Conservation (phyloP, 2,888 invertebrate species). For the Keiferia lycopersicella region DNA sequence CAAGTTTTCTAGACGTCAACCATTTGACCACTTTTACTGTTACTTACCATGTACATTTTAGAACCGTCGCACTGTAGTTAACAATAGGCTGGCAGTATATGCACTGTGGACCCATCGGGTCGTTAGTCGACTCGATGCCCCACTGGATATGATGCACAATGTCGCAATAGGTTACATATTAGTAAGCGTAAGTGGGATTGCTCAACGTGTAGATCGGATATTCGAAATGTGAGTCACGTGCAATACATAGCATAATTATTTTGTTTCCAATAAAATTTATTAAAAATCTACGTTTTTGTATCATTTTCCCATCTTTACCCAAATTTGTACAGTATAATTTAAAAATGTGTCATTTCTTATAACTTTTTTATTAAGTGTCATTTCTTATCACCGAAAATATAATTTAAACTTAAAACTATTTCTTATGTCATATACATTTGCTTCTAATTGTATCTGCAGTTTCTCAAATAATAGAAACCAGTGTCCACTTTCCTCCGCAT, state of each 20-base stretch:
- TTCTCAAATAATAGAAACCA: constrained; percentile 61
- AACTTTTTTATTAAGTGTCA: too few relatives aligned
- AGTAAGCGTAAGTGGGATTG: constrained; percentile 73
- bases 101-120: not conserved
- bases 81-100: not conserved
- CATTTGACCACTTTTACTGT: too few relatives aligned
- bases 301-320: constrained; percentile 34
- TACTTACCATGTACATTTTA: not conserved
- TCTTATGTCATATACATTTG: not conserved
- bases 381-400: not conserved
- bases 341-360: too few relatives aligned
- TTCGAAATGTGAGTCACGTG: constrained; percentile 64
- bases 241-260: constrained; percentile 81
- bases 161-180: constrained; percentile 27
- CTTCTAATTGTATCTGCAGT: constrained; percentile 26
- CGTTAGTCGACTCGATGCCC: not conserved
- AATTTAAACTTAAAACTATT: not conserved
- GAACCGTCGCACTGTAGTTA: not conserved
- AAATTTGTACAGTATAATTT: too few relatives aligned
- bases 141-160: not conserved
- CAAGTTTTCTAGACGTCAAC: too few relatives aligned
- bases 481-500: constrained; percentile 81
- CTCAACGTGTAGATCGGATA: constrained; percentile 57
- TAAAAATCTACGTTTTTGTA: constrained; percentile 50
- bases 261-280: constrained; percentile 78